Evolutionary conservation across 2,888 invertebrate genomes (phyloP), one percentile per base, ranked within the genome.

Genomic region (Drosophila cracens): DNA sequence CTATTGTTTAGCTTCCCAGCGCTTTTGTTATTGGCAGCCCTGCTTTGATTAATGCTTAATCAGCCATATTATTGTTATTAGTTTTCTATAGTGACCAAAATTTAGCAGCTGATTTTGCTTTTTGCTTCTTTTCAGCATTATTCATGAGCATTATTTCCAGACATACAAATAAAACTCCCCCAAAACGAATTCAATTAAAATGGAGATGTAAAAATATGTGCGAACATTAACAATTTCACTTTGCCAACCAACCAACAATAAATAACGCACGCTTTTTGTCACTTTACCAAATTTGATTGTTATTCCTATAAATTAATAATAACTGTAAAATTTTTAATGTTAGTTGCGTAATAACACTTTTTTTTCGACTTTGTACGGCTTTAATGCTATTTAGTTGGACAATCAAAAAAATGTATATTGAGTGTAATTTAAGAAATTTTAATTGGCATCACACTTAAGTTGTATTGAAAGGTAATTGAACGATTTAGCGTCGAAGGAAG

Each of bases 41-140:
- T 74, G 71, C 87, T 80, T 82, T 89, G 87, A 87, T 90, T 90
- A 84, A 87, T 87, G 89, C 90, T 81, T 90, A 90, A 90, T 90
- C 87, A 87, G 79, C 87, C 82, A 71, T 83, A 83, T 90, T 81
- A 88, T 86, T 86, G 85, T 86, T 86, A 79, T 85, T 88, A 75
- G 84, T 81, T 90, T 86, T 90, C 87, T 90, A 81, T 74, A 66
- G 85, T 43, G 31, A 48, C 40, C 58, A 74, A 66, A 46, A 62
- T 53, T 64, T 67, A 59, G 77, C 52, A 52, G 57, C 52, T 57
- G 36, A 65, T 16, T 51, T 4, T 16, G 46, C 21, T 4, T 56
- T 53, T 21, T 13, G 40, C 38, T 48, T 67, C 25, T 36, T 67
- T 31, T 21, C 33, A 21, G 58, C 67, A 68, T 72, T 79, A 68